phyloP scores from a whole-genome alignment of 2,888 invertebrate genomes.

The Sesamia inferens region DNA sequence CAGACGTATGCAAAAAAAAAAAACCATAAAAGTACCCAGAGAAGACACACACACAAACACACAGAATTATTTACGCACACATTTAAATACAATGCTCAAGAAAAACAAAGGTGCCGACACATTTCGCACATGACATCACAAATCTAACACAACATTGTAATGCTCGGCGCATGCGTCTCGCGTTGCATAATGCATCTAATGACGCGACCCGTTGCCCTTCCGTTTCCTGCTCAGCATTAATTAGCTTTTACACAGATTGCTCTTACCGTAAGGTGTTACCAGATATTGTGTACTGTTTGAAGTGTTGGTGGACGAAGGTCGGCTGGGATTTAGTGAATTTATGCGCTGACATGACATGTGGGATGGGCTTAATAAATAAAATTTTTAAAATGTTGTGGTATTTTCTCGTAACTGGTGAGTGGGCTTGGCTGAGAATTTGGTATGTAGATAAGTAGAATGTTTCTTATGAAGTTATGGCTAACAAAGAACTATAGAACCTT shows the following conservation, averaged over 20 bases:
- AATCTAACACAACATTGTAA: conserved; percentile 64
- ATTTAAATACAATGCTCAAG: conserved; percentile 50
- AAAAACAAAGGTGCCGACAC: conserved; percentile 44
- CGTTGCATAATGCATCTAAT: conserved; percentile 87
- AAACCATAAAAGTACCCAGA: no score
- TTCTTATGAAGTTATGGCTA: no score
- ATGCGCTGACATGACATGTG: conserved; percentile 1
- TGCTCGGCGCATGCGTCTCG: conserved; percentile 77
- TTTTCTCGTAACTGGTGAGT: not conserved
- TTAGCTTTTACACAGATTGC: conserved; percentile 73
- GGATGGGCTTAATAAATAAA: conserved; percentile 8
- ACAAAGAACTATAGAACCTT: not conserved
- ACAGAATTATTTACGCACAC: conserved; percentile 12
- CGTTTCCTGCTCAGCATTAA: conserved; percentile 84
- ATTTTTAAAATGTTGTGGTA: not conserved
- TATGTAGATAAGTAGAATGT: not conserved
- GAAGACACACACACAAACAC: no score
- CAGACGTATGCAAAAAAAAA: not conserved
- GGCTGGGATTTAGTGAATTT: not conserved
- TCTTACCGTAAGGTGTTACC: conserved; percentile 58
- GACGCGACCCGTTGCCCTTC: conserved; percentile 86
- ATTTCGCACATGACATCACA: conserved; percentile 58
- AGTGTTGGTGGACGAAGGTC: conserved; percentile 29
- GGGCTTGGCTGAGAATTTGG: not conserved
- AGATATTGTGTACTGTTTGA: conserved; percentile 49